Evolutionary conservation across 2,888 invertebrate genomes (phyloP).

Genomic region (Ryuthela nishihirai): DNA sequence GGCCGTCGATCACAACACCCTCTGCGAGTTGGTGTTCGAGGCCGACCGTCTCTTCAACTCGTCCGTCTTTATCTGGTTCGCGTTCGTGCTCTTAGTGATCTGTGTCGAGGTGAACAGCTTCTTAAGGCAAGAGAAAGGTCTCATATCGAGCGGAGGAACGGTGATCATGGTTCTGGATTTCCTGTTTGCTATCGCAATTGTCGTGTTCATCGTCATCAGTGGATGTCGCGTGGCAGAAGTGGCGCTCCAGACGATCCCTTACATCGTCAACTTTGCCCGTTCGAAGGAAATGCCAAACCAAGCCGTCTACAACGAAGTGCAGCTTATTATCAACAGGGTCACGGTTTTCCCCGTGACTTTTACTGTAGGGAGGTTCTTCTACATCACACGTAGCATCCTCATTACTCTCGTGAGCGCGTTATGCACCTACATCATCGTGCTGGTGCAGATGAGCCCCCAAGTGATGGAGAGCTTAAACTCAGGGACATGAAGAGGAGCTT

Average conservation of each 20-base stretch:
- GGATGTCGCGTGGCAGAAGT: slow-evolving; percentile 32
- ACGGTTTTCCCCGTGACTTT: slow-evolving; percentile 33
- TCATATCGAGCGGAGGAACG: slow-evolving; percentile 31
- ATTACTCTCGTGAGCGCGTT: slow-evolving; percentile 33
- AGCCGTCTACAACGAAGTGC: slow-evolving; percentile 34
- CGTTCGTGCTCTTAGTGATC: slow-evolving; percentile 29
- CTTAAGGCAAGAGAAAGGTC: slow-evolving; percentile 29
- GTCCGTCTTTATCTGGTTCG: slow-evolving; percentile 34
- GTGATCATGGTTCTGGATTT: slow-evolving; percentile 36
- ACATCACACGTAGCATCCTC: slow-evolving; percentile 31
- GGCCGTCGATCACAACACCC: slow-evolving; percentile 32
- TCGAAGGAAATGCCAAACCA: slow-evolving; percentile 36
- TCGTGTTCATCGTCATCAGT: slow-evolving; percentile 27
- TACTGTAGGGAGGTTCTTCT: slow-evolving; percentile 33
- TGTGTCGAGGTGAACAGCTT: slow-evolving; percentile 35
- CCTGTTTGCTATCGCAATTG: slow-evolving; percentile 34
- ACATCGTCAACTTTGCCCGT: slow-evolving; percentile 33
- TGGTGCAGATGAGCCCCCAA: slow-evolving; percentile 34
- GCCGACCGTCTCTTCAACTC: slow-evolving; percentile 28
- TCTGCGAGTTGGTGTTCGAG: slow-evolving; percentile 34
- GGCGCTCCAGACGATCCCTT: slow-evolving; percentile 31
- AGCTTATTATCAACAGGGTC: slow-evolving; percentile 32
- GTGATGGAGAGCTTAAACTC: slow-evolving; percentile 33
- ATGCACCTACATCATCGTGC: slow-evolving; percentile 33
- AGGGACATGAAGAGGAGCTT: slow-evolving; percentile 23